Evolutionary conservation across 2,113 vertebrate genomes (phyloP).

Genomic region (Tonatia bakeri): DNA sequence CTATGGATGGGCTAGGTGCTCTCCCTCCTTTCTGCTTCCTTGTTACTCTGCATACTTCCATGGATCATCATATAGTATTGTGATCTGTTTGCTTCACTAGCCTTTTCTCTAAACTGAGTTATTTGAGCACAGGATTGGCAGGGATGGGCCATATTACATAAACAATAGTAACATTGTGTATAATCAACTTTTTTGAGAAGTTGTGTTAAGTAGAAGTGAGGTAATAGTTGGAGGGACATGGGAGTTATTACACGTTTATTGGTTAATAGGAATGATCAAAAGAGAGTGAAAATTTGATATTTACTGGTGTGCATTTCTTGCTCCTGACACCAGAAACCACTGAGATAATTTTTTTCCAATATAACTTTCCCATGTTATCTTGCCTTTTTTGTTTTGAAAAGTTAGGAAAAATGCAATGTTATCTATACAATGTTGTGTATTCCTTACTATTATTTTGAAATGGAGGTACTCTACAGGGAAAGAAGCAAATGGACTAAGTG

Average conservation of each 20-base stretch:
- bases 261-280: background rate
- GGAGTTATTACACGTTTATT: background rate
- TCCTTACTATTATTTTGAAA: background rate
- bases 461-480: background rate
- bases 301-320: background rate
- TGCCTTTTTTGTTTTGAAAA: background rate
- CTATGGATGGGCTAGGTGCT: background rate
- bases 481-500: background rate
- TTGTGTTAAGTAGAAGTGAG: background rate
- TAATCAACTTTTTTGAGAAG: background rate
- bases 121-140: background rate
- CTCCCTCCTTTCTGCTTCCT: background rate
- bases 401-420: background rate
- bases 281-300: background rate
- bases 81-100: background rate
- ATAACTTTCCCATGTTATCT: background rate
- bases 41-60: background rate
- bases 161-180: background rate
- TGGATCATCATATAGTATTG: background rate
- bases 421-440: background rate
- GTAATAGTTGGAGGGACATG: background rate
- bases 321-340: background rate
- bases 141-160: background rate
- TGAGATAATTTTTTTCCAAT: background rate
- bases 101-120: background rate